Base-by-base conservation (phyloP, 1,140 invertebrate species). In the Trichonephila inaurata region DNA sequence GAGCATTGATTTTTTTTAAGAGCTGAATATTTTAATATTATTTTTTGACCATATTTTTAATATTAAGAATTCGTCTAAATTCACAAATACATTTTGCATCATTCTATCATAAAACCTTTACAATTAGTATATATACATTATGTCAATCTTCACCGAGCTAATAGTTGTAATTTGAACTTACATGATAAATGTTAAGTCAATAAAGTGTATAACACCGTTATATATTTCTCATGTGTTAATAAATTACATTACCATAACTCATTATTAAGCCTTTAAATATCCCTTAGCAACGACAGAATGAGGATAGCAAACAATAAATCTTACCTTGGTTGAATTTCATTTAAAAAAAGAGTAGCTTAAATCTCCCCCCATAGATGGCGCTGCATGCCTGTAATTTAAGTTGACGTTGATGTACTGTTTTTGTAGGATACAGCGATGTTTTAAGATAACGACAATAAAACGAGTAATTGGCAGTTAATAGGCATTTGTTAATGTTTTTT, bases 401-500 rank as follows among this genome's bases (percentile, higher is more conserved):
- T 24, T 85, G 82, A 85, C 82, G 82, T 85, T 60, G 82, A 85
- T 85, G 21, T 60, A 85, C 44, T 24, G 58, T 60, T 58, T 28
- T 58, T 51, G 82, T 3, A 58, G 82, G 28, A 33, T 61, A 51
- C n/a, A 33, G 44, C 64, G 87, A 89, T 89, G 44, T 72, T 69
- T n/a, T 44, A 89, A 89, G 62, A 89, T 89, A 89, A 89, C 87
- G 64, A 89, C 6, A 69, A 40, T n/a, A 69, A 85, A 89, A 89
- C 87, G 40, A 89, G 64, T 89, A 89, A 89, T 89, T 89, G 87
- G 33, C 21, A 60, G 33, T 89, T 89, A 72, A 33, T 44, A 21
- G 64, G 64, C 87, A 72, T 72, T 89, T 72, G 87, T 89, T 89
- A 89, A 89, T 89, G 64, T 89, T 89, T 44, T 19, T 62, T 21